These are phyloP conservation scores for Tinea semifulvella DNA, from an alignment of 2,888 invertebrate genomes.

Conservation along the genomic window DNA sequence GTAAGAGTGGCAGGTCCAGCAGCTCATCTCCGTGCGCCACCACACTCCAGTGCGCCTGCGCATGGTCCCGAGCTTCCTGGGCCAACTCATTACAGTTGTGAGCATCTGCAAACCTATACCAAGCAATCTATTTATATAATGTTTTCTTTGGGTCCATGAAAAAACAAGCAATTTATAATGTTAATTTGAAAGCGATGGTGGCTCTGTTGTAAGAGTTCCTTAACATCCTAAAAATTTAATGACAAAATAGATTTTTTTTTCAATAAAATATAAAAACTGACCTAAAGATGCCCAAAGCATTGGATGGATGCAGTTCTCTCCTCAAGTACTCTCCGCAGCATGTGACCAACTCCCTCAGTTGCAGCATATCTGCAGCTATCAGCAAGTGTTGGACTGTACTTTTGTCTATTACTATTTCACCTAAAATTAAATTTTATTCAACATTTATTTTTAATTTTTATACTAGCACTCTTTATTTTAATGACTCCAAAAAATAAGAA, in stretches of 20 bases:
- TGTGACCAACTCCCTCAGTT: slow-evolving; percentile 79
- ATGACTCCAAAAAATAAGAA: too few species aligned
- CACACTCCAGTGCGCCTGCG: slow-evolving; percentile 85
- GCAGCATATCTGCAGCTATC: slow-evolving; percentile 91
- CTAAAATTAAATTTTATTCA: slow-evolving; percentile 32
- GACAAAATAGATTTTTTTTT: too few species aligned
- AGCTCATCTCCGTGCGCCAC: slow-evolving; percentile 84
- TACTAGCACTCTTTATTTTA: too few species aligned
- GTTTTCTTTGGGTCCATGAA: too few species aligned
- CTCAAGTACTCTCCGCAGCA: slow-evolving; percentile 87
- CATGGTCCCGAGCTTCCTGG: slow-evolving; percentile 80
- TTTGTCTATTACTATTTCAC: slow-evolving; percentile 74
- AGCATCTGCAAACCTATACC: slow-evolving; percentile 82
- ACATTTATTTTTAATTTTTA: too few species aligned
- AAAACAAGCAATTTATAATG: too few species aligned
- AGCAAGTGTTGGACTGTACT: slow-evolving; percentile 89
- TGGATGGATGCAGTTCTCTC: slow-evolving; percentile 84
- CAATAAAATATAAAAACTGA: too few species aligned
- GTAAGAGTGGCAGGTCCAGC: slow-evolving; percentile 80
- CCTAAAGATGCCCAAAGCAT: slow-evolving; percentile 89
- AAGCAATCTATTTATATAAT: not conserved
- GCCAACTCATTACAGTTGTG: slow-evolving; percentile 84
- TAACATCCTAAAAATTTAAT: too few species aligned
- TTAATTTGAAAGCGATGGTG: too few species aligned
- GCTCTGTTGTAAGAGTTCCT: too few species aligned